Percentiles rank a stretch among this genome's conserved stretches.
These are phyloP conservation scores for Drosophila erecta DNA, from an alignment of 1,140 invertebrate species.

Conservation along the genomic window DNA sequence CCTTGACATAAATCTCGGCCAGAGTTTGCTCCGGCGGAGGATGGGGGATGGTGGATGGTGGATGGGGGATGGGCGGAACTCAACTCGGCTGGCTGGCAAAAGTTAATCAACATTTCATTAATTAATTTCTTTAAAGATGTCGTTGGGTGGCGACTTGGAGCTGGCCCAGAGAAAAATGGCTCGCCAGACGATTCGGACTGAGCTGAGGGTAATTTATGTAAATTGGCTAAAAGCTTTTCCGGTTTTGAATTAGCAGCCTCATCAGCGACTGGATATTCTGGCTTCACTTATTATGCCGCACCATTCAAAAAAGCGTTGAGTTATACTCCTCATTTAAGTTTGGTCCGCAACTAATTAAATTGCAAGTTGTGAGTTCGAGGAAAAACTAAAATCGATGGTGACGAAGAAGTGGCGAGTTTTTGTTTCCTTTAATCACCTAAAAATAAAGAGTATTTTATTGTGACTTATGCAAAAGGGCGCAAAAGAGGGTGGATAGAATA, in stretches of 20 bases:
- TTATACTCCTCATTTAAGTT: constrained; percentile 50
- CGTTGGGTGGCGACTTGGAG: constrained; percentile 36
- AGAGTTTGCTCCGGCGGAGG: constrained; percentile 3
- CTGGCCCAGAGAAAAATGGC: constrained; percentile 66
- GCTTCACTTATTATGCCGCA: constrained; percentile 61
- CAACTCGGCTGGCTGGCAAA: constrained; percentile 68
- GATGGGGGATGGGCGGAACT: constrained; percentile 1
- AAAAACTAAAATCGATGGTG: constrained; percentile 17
- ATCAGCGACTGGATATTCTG: constrained; percentile 57
- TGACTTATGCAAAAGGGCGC: too few species aligned
- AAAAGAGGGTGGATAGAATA: too few species aligned
- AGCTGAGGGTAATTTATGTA: constrained; percentile 75
- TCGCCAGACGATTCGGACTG: constrained; percentile 50
- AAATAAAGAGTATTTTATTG: neutral
- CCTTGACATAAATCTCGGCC: constrained; percentile 79
- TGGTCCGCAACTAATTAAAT: constrained; percentile 45
- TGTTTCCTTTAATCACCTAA: neutral
- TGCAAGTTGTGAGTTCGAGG: constrained; percentile 21
- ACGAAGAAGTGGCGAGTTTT: neutral
- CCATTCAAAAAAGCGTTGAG: constrained; percentile 52
- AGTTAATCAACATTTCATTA: constrained; percentile 84
- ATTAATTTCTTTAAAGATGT: constrained; percentile 84
- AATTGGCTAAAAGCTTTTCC: constrained; percentile 83
- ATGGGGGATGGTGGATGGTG: too few species aligned
- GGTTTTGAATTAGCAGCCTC: constrained; percentile 82